Base-by-base conservation (phyloP, 2,113 vertebrate genomes). In the Cygnus buccinator region DNA sequence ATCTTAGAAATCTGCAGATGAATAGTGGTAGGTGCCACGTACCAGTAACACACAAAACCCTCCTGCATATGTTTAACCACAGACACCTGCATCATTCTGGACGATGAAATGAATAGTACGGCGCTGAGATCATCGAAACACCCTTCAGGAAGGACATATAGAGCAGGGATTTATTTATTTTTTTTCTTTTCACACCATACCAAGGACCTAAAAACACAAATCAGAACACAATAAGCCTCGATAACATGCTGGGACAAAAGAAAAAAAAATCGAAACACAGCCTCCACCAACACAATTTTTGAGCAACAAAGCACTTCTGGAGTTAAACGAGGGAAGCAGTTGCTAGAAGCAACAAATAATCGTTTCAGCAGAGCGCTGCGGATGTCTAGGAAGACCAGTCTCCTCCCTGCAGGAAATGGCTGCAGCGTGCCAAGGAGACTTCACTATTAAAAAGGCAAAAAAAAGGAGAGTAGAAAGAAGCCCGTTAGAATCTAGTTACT, bases 331-430 rank as follows among this genome's bases (percentile, higher is more conserved):
- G 85, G 54, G 19, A 91, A 72, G 62, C 62, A 73, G 78, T 83
- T 83, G 81, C 78, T 50, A 73, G 62, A 93, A 94, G 93, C 66
- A 93, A 94, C 35, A 93, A 85, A 73, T 79, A 76, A 65, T 78
- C 54, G 82, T 78, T 84, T 35, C 22, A 91, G 70, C 62, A 84
- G 87, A 93, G 41, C n/a, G 16, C 2, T 71, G 48, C 54, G 54
- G 84, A 68, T 85, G 78, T 44, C 77, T 68, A 26, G 18, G 78
- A 96, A 90, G 44, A 63, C 15, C 39, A 13, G 58, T 28, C 54
- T 87, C 70, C 43, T 89, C 86, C 57, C 87, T 19, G 66, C 74
- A 76, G 87, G 77, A 76, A 73, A 66, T 2, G 37, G 6, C 78
- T 35, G 58, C 19, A 28, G 26, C 0, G 9, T 78, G 75, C 77